Evolutionary conservation across 2,888 invertebrate species (phyloP), one percentile per base, ranked within the genome.

Genomic region (Agrilus mali): DNA sequence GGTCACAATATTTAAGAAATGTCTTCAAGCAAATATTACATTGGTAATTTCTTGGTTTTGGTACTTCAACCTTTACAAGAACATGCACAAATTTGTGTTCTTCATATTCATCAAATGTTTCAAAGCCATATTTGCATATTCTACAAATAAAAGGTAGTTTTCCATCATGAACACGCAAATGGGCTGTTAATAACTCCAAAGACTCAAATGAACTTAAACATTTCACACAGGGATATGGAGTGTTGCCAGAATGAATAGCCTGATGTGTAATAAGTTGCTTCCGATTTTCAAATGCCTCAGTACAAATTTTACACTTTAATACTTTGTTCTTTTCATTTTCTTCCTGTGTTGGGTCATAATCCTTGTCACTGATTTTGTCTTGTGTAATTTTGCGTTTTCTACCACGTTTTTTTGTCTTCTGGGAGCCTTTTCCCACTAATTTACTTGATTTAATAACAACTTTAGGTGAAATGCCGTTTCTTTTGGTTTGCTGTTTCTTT

Each of bases 1-100:
- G 52, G 51, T 66, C 65, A 50, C 63, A 65, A 17, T 60, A 53
- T 52, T 66, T 66, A 10, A 54, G 49, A 49, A 66, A 66, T 41
- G 59, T 56, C 37, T 60, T 62, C 8, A 52, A 51, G 47, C 66
- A 66, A 14, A 57, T 50, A 20, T 60, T 59, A 43, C 66, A 66
- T n/a, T 55, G 55, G 47, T 57, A 64, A 10, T 52, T 44, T 43
- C 59, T 62, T 13, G 32, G 31, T 10, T 50, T 50, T 12, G 51
- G 37, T 10, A 43, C 38, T 4, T 44, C 42, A 0, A 48, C 44
- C 43, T 63, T 64, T 43, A 54, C 53, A 7, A 64, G 50, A 10
- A 62, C 50, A 45, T 65, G 65, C 4, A 62, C 53, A 6, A 53
- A 49, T 36, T 52, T 47, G 47, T 65, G 65, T 3, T 50, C 50